Evolutionary conservation across 53 echinoderm and acorn worm genomes (phyloP), one percentile per base, ranked within the genome.

Genomic region (Paracentrotus lividus): DNA sequence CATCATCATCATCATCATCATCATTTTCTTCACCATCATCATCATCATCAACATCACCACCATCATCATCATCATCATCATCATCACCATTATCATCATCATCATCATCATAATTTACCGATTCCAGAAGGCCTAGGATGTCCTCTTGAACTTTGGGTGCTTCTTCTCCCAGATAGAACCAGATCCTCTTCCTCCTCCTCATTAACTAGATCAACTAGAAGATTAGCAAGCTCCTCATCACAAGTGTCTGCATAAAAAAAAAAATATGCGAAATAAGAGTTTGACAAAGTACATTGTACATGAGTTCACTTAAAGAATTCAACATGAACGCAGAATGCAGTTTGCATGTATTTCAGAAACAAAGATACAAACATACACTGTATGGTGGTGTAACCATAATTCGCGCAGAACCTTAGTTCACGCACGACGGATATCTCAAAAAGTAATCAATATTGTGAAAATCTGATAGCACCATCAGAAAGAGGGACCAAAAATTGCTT

Each of bases 191-290:
- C 81, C 7, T 78, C 81, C 21, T 92, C 92, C 43, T 92, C 92
- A 56, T 92, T 56, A 38, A 26, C 92, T 10, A 92, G 81, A 53
- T 92, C 92, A 15, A 92, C 92, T 57, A 92, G 92, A 1, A 92
- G 81, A 42, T 78, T 92, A 26, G 92, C 92, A 42, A 92, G 58
- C 92, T 81, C 92, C 23, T 92, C 92, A 92, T 92, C 92, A 77
- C 81, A 78, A 0, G 92, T 92, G 44, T 92, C 92, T 92, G 75
- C 51, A 69, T 36, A 15, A 90, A 32, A 0, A 65, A 32, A 27
- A 23, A 45, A 72, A 1, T 72, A 33, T 59, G 20, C 21, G 57
- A 57, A 57, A 8, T 57, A 57, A 57, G 20, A n/a, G n/a, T n/a
- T n/a, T n/a, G n/a, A n/a, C n/a, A n/a, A n/a, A n/a, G n/a, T n/a